These are phyloP conservation scores for Zoanthus solanderi DNA, from an alignment of 92 coral and sea anemone genomes.

Conservation along the genomic window DNA sequence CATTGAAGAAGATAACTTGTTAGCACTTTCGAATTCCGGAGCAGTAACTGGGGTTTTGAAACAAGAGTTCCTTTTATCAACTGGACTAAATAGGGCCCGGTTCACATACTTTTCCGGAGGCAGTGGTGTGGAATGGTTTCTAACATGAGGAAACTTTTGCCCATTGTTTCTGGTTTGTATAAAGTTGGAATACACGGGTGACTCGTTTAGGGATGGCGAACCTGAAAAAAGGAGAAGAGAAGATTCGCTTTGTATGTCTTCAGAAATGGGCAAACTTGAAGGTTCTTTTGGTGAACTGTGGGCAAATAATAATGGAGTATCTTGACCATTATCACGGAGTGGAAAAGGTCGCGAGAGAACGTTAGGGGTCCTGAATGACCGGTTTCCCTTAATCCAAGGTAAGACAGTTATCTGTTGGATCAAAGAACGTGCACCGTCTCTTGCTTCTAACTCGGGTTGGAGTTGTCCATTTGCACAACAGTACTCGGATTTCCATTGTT, in stretches of 20 bases:
- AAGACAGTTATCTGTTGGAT: neutral
- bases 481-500: neutral
- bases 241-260: neutral
- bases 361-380: neutral
- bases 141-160: neutral
- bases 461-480: neutral
- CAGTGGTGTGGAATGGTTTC: conserved; percentile 38
- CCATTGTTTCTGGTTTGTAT: neutral
- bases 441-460: neutral
- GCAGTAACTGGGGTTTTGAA: neutral
- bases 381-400: neutral
- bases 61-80: neutral
- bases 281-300: neutral
- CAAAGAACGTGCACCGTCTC: neutral
- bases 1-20: neutral
- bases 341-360: conserved; percentile 23
- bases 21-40: neutral
- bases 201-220: neutral
- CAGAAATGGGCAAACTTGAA: neutral
- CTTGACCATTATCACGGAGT: neutral
- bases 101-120: conserved; percentile 11
- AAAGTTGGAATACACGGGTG: neutral
- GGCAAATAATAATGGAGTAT: neutral
- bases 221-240: conserved; percentile 17
- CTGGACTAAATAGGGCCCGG: conserved; percentile 21